These are phyloP conservation scores for Drosophila formosana DNA, from an alignment of 2,888 invertebrate species.

Conservation along the genomic window DNA sequence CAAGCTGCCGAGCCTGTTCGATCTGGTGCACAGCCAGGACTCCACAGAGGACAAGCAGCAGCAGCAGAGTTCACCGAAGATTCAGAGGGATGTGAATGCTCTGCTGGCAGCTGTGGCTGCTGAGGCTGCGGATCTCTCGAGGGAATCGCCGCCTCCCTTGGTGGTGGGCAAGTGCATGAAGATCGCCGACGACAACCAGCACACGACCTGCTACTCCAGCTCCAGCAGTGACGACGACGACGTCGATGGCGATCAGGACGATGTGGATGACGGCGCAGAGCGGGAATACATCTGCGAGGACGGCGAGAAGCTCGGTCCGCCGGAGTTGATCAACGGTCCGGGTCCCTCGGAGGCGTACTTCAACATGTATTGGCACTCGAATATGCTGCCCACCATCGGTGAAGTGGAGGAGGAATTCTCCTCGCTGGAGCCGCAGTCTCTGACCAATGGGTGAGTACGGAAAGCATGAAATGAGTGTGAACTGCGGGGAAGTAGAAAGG, in stretches of 20 bases:
- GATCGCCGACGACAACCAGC: constrained; percentile 66
- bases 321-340: constrained; percentile 84
- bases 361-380: constrained; percentile 85
- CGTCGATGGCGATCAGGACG: constrained; percentile 70
- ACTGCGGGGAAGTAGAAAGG: too few species aligned
- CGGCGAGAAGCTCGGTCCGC: constrained; percentile 85
- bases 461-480: background rate
- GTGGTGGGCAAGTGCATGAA: constrained; percentile 84
- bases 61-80: constrained; percentile 46
- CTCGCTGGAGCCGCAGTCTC: constrained; percentile 83
- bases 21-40: constrained; percentile 89
- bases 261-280: constrained; percentile 72
- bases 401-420: constrained; percentile 85
- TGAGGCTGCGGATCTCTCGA: constrained; percentile 54
- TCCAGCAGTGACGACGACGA: constrained; percentile 81
- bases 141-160: constrained; percentile 72
- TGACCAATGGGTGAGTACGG: constrained; percentile 82
- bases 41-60: constrained; percentile 84
- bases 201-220: constrained; percentile 80
- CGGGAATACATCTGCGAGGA: constrained; percentile 84
- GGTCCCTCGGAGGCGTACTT: constrained; percentile 85
- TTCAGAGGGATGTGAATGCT: constrained; percentile 54
- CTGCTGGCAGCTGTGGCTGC: constrained; percentile 61
- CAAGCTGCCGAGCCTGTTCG: constrained; percentile 88
- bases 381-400: constrained; percentile 85